Conservation (phyloP, 2,888 invertebrate species). For the Ornithoptera alexandrae region DNA sequence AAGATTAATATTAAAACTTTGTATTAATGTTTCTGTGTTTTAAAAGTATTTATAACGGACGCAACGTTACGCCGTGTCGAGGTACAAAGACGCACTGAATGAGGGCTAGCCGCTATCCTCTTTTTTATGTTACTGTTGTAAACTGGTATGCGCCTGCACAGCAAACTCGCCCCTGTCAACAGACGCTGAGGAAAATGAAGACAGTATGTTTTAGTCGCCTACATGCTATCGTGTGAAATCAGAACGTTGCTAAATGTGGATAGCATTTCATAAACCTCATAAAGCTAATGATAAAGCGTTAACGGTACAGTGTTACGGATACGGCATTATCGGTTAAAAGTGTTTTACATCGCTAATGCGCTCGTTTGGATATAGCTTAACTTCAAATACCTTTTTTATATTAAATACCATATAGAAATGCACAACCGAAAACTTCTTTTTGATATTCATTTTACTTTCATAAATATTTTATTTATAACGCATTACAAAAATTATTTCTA, state of each 20-base stretch:
- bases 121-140: conserved; percentile 68
- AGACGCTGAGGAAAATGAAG: conserved; percentile 48
- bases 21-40: conserved; percentile 4
- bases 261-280: conserved; percentile 20
- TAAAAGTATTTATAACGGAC: conserved; percentile 30
- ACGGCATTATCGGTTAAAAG: conserved; percentile 16
- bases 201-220: conserved; percentile 47
- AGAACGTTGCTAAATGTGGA: conserved; percentile 39
- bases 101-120: conserved; percentile 69
- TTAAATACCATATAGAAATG: not conserved
- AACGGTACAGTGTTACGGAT: conserved; percentile 11
- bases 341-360: conserved; percentile 8
- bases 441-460: not conserved
- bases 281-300: conserved; percentile 24
- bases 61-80: conserved; percentile 48
- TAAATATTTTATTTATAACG: not conserved
- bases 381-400: not conserved
- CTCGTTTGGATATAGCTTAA: not conserved
- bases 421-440: not conserved
- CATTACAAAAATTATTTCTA: not conserved
- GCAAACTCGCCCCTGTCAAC: conserved; percentile 44
- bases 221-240: conserved; percentile 40
- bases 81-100: conserved; percentile 60
- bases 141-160: conserved; percentile 63
- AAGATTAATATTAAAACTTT: conserved; percentile 5